These are phyloP conservation scores for Palythoa heliodiscus DNA, from an alignment of 92 coral and sea anemone species.

Conservation along the genomic window DNA sequence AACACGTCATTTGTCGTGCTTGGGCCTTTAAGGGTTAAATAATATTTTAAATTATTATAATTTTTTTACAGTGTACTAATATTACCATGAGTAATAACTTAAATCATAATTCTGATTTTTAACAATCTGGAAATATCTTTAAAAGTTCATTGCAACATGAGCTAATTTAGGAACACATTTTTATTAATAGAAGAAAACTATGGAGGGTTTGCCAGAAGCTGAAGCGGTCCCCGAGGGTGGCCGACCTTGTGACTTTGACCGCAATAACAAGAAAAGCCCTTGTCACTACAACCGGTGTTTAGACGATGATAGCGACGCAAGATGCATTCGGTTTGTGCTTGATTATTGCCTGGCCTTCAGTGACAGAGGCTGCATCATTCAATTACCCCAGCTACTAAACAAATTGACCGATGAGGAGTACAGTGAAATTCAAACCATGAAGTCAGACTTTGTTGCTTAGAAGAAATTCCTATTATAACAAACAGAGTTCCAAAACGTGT, in stretches of 20 bases:
- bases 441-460: constrained; percentile 40
- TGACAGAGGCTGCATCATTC: constrained; percentile 94
- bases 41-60: too few relatives aligned
- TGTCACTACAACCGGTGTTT: constrained; percentile 60
- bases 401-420: constrained; percentile 69
- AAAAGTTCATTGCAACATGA: neutral
- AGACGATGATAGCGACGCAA: constrained; percentile 59
- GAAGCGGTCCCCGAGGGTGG: constrained; percentile 13
- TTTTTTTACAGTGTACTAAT: too few relatives aligned
- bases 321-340: constrained; percentile 75
- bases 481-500: neutral
- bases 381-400: constrained; percentile 83
- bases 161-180: neutral
- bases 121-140: neutral
- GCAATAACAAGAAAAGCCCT: constrained; percentile 77
- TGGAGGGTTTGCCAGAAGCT: constrained; percentile 28
- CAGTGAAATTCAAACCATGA: constrained; percentile 50
- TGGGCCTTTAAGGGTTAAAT: too few relatives aligned
- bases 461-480: neutral
- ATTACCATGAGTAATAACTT: too few relatives aligned
- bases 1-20: too few relatives aligned
- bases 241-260: constrained; percentile 84
- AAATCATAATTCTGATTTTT: neutral
- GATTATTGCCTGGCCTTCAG: constrained; percentile 86
- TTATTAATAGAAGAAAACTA: constrained; percentile 1